Evolutionary conservation across 2,113 vertebrate genomes (phyloP), one percentile per base, ranked within the genome.

Genomic region (Pomatorhinus ruficollis): DNA sequence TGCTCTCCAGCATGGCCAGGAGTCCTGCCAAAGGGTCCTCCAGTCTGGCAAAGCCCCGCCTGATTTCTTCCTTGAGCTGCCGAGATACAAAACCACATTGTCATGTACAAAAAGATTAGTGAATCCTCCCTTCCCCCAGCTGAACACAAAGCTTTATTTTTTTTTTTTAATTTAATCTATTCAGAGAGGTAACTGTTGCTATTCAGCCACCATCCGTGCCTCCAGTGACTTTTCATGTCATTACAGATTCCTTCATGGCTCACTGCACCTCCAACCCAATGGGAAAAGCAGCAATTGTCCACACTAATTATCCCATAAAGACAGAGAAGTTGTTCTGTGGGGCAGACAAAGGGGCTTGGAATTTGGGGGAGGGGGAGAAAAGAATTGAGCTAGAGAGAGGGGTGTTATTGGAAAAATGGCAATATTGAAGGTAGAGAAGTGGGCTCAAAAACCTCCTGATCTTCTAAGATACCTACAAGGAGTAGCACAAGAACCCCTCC

Each of bases 141-240:
- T 15, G 49, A 93, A 81, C 93, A 86, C 31, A 66, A 95, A 95
- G 94, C 86, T 93, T 66, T 79, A 83, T 93, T 95, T 91, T 96
- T 93, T 94, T 47, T 47, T 49, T 49, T 82, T 94, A 90, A 96
- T 96, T 90, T 96, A 91, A 96, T 97, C 95, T 93, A 89, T 97
- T 97, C 95, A 96, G 92, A 94, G 95, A 97, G 96, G 97, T 97
- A 97, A 97, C 95, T 97, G 98, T 97, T 82, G 91, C 96, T 94
- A 95, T 97, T 97, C 91, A 97, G 95, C 97, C 96, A 93, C 97
- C 89, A 93, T 88, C 96, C 93, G 5, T 0, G 79, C 95, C 92
- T 96, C 95, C 95, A 79, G 69, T 94, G 96, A 97, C 97, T 96
- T 96, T 97, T 95, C 94, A 91, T 92, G 94, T 95, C 65, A 71